phyloP scores from a whole-genome alignment of 2,888 invertebrate species.

The Poecilobothrus nobilitatus region DNA sequence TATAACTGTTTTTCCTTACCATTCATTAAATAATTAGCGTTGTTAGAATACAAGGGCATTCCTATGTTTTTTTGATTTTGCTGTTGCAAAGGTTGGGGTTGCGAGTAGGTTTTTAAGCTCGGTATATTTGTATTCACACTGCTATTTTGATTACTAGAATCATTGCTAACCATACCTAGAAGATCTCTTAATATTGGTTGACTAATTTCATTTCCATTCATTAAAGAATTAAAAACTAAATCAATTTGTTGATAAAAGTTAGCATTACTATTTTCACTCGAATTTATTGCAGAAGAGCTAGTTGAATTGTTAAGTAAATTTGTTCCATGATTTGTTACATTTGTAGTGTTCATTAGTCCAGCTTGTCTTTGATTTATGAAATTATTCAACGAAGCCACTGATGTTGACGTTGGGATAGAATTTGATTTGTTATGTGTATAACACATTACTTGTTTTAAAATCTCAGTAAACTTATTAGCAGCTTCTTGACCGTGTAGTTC shows the following conservation, averaged over 20 bases:
- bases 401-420: slow-evolving; percentile 20
- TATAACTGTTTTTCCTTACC: background rate
- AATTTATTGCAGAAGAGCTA: slow-evolving; percentile 14
- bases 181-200: slow-evolving; percentile 42
- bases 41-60: background rate
- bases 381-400: slow-evolving; percentile 25
- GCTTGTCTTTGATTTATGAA: slow-evolving; percentile 23
- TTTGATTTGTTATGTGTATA: slow-evolving; percentile 31
- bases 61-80: background rate
- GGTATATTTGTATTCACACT: slow-evolving; percentile 7
- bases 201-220: slow-evolving; percentile 41
- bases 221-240: slow-evolving; percentile 41
- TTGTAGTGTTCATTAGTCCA: slow-evolving; percentile 22
- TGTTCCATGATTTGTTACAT: background rate
- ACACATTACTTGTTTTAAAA: slow-evolving; percentile 40
- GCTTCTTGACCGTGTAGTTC: slow-evolving; percentile 50
- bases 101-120: slow-evolving; percentile 19
- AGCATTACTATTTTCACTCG: slow-evolving; percentile 20
- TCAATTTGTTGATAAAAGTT: slow-evolving; percentile 44
- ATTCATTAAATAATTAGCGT: background rate
- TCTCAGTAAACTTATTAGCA: slow-evolving; percentile 49
- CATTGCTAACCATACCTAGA: slow-evolving; percentile 36
- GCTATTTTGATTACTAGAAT: slow-evolving; percentile 21
- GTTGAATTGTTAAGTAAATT: slow-evolving; percentile 19
- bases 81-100: slow-evolving; percentile 21